Evolutionary conservation across 2,888 invertebrate genomes (phyloP).

Genomic region (Gerosis bhagava): DNA sequence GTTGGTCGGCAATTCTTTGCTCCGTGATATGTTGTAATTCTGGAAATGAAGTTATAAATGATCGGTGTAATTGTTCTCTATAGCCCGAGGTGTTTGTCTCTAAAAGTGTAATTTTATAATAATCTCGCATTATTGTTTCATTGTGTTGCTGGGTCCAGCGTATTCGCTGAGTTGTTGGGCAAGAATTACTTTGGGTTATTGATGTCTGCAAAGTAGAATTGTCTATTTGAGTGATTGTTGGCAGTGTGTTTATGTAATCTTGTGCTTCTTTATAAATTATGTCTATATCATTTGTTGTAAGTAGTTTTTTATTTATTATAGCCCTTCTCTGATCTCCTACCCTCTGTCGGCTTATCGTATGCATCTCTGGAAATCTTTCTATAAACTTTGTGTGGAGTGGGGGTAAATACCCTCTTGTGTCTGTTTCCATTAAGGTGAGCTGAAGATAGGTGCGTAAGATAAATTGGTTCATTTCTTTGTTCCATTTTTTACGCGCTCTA

Average conservation of each 20-base stretch:
- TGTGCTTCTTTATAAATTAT: constrained; percentile 11
- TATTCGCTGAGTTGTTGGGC: constrained; percentile 4
- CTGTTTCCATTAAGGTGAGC: constrained; percentile 18
- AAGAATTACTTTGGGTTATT: neutral
- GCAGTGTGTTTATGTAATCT: neutral
- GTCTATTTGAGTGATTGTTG: neutral
- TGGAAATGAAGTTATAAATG: constrained; percentile 9
- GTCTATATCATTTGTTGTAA: constrained; percentile 14
- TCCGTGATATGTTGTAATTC: constrained; percentile 17
- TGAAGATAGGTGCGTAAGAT: constrained; percentile 22
- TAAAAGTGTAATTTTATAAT: constrained; percentile 22
- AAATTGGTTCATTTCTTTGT: constrained; percentile 14
- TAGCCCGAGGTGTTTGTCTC: constrained; percentile 15
- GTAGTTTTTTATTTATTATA: constrained; percentile 27
- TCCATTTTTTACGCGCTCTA: constrained; percentile 22
- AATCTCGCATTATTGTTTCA: constrained; percentile 22
- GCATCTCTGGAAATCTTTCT: constrained; percentile 28
- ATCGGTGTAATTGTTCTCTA: constrained; percentile 16
- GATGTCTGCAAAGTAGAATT: too few relatives aligned
- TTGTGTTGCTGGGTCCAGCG: constrained; percentile 23
- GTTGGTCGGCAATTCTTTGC: constrained; percentile 26
- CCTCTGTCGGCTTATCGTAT: constrained; percentile 30
- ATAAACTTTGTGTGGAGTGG: constrained; percentile 26
- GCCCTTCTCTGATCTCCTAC: constrained; percentile 33
- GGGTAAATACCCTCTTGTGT: constrained; percentile 22